These are phyloP conservation scores for Cephalopachus bancanus DNA, from an alignment of 2,797 vertebrate species.

Conservation along the genomic window DNA sequence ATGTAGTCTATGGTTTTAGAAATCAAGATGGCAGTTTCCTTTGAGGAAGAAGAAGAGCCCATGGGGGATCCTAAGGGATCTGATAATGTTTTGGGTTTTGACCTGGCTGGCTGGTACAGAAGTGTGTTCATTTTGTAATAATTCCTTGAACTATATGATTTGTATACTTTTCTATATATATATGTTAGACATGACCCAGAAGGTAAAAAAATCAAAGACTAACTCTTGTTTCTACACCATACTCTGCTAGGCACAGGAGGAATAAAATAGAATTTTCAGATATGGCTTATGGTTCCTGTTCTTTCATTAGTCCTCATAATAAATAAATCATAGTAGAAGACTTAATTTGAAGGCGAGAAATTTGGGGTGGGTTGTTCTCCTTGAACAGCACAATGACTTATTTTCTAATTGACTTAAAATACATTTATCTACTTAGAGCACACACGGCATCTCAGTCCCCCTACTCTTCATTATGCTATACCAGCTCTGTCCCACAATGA, in stretches of 20 bases:
- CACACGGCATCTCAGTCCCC: neutral
- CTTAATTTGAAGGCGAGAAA: slow-evolving; percentile 25
- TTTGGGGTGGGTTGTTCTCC: slow-evolving; percentile 21
- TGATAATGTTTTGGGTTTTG: slow-evolving; percentile 49
- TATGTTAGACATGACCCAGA: slow-evolving; percentile 21
- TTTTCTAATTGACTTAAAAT: slow-evolving; percentile 18
- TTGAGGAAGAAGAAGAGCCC: slow-evolving; percentile 34
- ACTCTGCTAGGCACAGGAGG: slow-evolving; percentile 28
- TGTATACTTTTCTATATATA: slow-evolving; percentile 7
- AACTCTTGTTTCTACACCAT: slow-evolving; percentile 54
- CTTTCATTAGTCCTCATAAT: slow-evolving; percentile 27
- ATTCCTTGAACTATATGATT: slow-evolving; percentile 45
- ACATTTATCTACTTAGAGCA: slow-evolving; percentile 60
- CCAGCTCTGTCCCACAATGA: neutral
- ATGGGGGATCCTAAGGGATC: neutral
- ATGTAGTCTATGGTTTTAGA: slow-evolving; percentile 5
- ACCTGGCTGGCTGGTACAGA: neutral
- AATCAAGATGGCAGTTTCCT: slow-evolving; percentile 34
- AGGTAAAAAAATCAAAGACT: slow-evolving; percentile 20
- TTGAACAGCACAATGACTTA: slow-evolving; percentile 26
- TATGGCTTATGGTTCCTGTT: slow-evolving; percentile 40
- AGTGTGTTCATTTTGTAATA: slow-evolving; percentile 21
- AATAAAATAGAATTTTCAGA: slow-evolving; percentile 56
- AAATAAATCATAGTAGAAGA: slow-evolving; percentile 57
- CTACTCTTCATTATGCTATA: neutral